Evolutionary conservation across 2,888 invertebrate species (phyloP), one percentile per base, ranked within the genome.

Genomic region (Drosophila anomalata): DNA sequence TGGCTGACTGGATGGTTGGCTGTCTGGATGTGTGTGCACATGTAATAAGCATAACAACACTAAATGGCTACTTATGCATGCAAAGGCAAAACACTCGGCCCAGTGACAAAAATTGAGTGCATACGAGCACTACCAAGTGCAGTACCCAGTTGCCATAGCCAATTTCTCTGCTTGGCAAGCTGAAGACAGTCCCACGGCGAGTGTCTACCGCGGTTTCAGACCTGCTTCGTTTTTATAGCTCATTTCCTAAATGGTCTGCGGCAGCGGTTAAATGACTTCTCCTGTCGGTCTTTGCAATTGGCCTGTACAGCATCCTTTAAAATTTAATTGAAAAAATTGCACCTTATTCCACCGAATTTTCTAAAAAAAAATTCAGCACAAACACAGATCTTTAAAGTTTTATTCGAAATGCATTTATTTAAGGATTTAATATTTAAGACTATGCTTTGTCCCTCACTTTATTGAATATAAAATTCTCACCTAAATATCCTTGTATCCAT

Each of bases 161-260:
- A 82, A 82, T 88, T 88, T 79, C 59, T 51, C 52, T 33, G n/a
- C 17, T 29, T 48, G 39, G 42, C 48, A 42, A 76, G 58, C 47
- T 51, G 62, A 50, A 71, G 63, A 75, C 76, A 66, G 55, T 55
- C 41, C 55, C 67, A 31, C 65, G 73, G 26, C 46, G 71, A 41
- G 20, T 50, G 44, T 44, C 44, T 44, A 12, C 12, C 42, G 60
- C 48, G 59, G 71, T 36, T 50, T 44, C 73, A 65, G 54, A 69
- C 54, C 58, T 58, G 70, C 52, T 54, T 65, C 75, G 81, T 76
- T 84, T 36, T 82, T 82, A 88, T 88, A 85, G 89, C 87, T 88
- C 87, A 88, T 88, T 82, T 80, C 87, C 78, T 87, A 88, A 88
- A 88, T 82, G 81, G 84, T 68, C 69, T 77, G 84, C 85, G 62